These are phyloP conservation scores for Platycercus adscitus DNA, from an alignment of 2,113 vertebrate genomes.

Conservation along the genomic window DNA sequence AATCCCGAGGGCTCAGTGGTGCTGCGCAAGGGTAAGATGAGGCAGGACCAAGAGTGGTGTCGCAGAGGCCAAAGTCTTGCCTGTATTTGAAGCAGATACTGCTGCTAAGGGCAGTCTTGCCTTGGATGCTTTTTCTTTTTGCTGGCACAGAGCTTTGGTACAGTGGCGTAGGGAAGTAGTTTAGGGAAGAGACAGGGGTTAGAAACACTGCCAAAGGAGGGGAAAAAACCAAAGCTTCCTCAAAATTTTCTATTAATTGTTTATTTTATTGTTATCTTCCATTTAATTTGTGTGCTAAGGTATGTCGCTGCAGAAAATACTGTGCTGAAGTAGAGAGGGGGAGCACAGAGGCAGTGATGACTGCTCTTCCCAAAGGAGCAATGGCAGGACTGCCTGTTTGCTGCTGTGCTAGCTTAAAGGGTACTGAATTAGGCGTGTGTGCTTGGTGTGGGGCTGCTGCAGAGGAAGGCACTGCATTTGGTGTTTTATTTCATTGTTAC, in stretches of 20 bases:
- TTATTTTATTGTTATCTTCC: background rate
- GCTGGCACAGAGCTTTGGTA: background rate
- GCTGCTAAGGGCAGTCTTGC: background rate
- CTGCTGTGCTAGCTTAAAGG: background rate
- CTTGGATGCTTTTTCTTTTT: background rate
- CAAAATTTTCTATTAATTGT: background rate
- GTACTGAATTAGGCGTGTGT: background rate
- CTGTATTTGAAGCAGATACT: rapidly evolving
- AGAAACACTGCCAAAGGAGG: background rate
- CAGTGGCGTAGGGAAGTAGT: background rate
- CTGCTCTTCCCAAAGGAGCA: rapidly evolving
- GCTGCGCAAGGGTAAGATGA: background rate
- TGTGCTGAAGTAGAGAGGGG: background rate
- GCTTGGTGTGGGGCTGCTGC: background rate
- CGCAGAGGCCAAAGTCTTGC: rapidly evolving
- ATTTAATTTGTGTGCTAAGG: rapidly evolving
- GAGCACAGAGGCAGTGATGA: rapidly evolving
- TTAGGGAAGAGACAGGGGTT: background rate
- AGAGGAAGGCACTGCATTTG: background rate
- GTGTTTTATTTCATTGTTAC: background rate
- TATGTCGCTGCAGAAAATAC: background rate
- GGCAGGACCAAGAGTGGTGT: background rate
- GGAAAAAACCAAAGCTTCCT: background rate
- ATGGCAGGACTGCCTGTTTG: background rate
- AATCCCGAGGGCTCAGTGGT: rapidly evolving